Evolutionary conservation across 1,140 invertebrate genomes (phyloP), one percentile per base, ranked within the genome.

Genomic region (Drosophila ficusphila): DNA sequence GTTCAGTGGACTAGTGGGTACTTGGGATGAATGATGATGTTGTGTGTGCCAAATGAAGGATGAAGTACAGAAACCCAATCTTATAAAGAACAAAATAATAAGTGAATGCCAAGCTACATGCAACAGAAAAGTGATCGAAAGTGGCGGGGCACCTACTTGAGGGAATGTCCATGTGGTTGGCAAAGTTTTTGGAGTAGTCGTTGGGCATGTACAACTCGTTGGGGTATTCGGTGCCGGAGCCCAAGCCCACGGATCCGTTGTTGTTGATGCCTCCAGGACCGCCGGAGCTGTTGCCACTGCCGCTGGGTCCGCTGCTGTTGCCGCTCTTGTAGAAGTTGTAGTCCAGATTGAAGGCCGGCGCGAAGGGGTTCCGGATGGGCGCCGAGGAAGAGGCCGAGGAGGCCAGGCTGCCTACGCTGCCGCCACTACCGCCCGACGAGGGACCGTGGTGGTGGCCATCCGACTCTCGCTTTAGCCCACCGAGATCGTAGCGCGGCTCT

Each of bases 111-210:
- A 48, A 74, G 49, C 53, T 42, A 44, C 68, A 77, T 88, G 82
- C 82, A 86, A 86, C 76, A 85, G 11, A 82, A 53, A 69, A 29
- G 12, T 65, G 31, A 64, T 67, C 23, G 18, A 67, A 64, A 14
- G 8, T 47, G 51, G 9, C 6, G 14, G 39, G 48, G 8, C 44
- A 89, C 90, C 68, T 91, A 91, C 91, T 91, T 90, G 82, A 60
- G 34, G 91, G 91, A 64, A 91, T 91, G 48, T 91, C 91, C 90
- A 91, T 91, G 58, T 91, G 91, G 23, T 91, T 91, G 49, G 72
- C 90, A 73, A 89, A 90, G 60, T 83, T 81, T 62, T 91, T 91
- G 39, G 81, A 77, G 68, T 90, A 91, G 25, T 91, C 90, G 58
- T 78, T 91, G 53, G 82, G 75, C 76, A 91, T 85, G 33, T 91